Evolutionary conservation across 2,113 vertebrate genomes (phyloP).

Genomic region (Solea solea): DNA sequence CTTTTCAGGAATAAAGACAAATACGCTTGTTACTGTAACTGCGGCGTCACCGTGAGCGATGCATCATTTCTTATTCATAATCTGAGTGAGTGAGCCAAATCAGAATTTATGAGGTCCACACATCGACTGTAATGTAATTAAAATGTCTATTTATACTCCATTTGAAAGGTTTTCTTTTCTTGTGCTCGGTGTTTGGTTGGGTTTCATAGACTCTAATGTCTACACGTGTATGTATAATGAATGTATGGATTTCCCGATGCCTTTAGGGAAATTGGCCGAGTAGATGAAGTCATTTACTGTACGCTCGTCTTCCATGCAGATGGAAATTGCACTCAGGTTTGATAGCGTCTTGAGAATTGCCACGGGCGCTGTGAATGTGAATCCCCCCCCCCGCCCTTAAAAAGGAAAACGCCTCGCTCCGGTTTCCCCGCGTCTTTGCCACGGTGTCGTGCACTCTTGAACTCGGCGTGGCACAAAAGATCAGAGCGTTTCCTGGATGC

Average conservation of each 20-base stretch:
- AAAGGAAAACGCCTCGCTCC: no score
- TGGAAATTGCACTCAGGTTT: conserved; percentile 58
- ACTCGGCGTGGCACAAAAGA: conserved; percentile 33
- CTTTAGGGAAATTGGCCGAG: conserved; percentile 20
- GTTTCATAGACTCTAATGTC: neutral
- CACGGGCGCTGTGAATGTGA: conserved; percentile 33
- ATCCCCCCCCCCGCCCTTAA: no score
- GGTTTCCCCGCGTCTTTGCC: neutral
- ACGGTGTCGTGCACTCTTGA: conserved; percentile 20
- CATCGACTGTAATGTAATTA: neutral
- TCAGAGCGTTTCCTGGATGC: conserved; percentile 51
- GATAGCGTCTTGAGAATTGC: conserved; percentile 47
- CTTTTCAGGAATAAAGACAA: neutral
- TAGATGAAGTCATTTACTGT: conserved; percentile 44
- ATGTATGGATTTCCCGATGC: conserved; percentile 30
- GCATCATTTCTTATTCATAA: neutral
- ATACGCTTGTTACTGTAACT: neutral
- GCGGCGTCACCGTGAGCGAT: no score
- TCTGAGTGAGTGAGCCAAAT: neutral
- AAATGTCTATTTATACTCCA: neutral
- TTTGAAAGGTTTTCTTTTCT: neutral
- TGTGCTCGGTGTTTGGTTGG: neutral
- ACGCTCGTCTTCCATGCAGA: conserved; percentile 40
- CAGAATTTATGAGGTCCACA: neutral
- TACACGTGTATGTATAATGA: conserved; percentile 5